Evolutionary conservation across 2,888 invertebrate species (phyloP).

Genomic region (Abrostola tripartita): DNA sequence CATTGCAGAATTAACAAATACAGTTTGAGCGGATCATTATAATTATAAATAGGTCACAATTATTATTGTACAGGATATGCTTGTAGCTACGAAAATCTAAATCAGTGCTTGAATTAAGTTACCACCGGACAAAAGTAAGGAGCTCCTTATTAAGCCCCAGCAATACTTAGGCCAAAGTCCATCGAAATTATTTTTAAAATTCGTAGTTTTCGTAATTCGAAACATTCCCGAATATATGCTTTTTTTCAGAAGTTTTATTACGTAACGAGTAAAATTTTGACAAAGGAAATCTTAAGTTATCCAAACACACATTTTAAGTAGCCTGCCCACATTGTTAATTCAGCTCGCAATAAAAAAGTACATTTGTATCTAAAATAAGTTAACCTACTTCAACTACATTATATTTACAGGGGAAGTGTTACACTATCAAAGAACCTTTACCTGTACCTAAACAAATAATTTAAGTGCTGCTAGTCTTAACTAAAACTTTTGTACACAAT

Average conservation of each 20-base stretch:
- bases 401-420: conserved; percentile 42
- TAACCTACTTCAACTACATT: conserved; percentile 21
- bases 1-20: conserved; percentile 48
- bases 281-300: too few species aligned
- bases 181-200: too few species aligned
- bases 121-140: too few species aligned
- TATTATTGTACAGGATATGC: neutral
- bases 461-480: conserved; percentile 8
- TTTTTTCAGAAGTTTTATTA: too few species aligned
- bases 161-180: too few species aligned
- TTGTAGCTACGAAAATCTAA: neutral
- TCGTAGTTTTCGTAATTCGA: too few species aligned
- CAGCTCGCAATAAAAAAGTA: conserved; percentile 7
- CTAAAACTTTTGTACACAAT: neutral
- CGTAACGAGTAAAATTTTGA: too few species aligned
- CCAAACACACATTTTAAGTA: neutral
- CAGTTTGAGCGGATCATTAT: conserved; percentile 13
- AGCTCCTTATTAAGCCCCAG: too few species aligned
- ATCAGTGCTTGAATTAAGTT: neutral
- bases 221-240: too few species aligned
- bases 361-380: conserved; percentile 33
- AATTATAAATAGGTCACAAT: neutral
- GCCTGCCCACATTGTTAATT: neutral
- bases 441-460: conserved; percentile 45
- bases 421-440: conserved; percentile 29